These are phyloP conservation scores for Subanguina moxae DNA, from an alignment of 1,140 invertebrate genomes.

Conservation along the genomic window DNA sequence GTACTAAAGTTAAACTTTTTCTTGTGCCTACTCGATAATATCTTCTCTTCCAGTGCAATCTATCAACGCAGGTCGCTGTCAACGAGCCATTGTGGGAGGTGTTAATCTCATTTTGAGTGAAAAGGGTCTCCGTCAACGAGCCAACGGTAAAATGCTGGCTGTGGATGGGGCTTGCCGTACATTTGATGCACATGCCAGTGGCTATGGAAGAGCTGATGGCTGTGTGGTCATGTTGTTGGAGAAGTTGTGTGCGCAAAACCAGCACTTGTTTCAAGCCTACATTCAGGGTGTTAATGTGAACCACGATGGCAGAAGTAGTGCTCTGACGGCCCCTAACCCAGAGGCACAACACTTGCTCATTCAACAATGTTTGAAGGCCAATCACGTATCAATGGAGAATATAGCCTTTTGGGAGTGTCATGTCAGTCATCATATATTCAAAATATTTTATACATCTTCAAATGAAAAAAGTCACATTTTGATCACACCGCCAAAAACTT, in stretches of 20 bases:
- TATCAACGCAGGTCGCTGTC: constrained; percentile 78
- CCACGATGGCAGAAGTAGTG: constrained; percentile 47
- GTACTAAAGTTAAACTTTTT: constrained; percentile 9
- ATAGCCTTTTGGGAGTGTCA: constrained; percentile 50
- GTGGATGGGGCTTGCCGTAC: constrained; percentile 82
- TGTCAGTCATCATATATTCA: not conserved
- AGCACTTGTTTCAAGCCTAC: constrained; percentile 24
- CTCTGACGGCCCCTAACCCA: constrained; percentile 51
- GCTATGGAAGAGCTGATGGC: constrained; percentile 53
- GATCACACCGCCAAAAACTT: too few species aligned
- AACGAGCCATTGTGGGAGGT: constrained; percentile 85
- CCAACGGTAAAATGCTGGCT: constrained; percentile 81
- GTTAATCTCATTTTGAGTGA: constrained; percentile 79
- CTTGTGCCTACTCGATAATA: constrained; percentile 65
- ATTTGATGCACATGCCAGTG: constrained; percentile 74
- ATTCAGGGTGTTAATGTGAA: constrained; percentile 43
- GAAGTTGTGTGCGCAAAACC: not conserved
- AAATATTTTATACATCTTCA: too few species aligned
- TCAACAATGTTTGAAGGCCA: constrained; percentile 6
- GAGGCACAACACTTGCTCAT: constrained; percentile 28
- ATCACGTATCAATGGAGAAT: not conserved
- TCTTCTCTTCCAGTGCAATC: constrained; percentile 63
- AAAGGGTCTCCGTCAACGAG: constrained; percentile 78
- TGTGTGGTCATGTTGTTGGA: constrained; percentile 48
- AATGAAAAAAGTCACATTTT: constrained; percentile 39